Base-by-base conservation (phyloP, 2,797 vertebrate genomes). In the Apodemus agrarius region DNA sequence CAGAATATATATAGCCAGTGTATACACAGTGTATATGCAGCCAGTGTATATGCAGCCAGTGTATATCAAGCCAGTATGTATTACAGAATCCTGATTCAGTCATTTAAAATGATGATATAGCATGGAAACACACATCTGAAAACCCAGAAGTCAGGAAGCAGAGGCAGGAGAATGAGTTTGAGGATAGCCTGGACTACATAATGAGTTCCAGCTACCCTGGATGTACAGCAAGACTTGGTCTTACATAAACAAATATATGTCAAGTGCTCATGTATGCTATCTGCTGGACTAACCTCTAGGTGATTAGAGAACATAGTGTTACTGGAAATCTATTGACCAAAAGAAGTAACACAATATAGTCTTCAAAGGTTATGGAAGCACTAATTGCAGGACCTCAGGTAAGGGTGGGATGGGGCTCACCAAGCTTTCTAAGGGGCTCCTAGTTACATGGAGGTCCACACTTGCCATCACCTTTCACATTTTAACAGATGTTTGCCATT, bases 401-500 rank as follows among this genome's bases (percentile, higher is more conserved):
- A 22, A 11, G n/a, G 72, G 69, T n/a, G 7, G 21, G 3, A n/a
- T 24, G 72, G 37, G 85, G 52, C 40, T 34, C 24, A 7, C 1
- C 12, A 46, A 67, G 1, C 37, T 79, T 89, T 31, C 52, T 43
- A 54, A 34, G 67, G 75, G 22, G 3, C 6, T 94, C 75, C 43
- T 34, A 43, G n/a, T 83, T 63, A 83, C 19, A 90, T 4, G 29
- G 26, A 92, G 69, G 3, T 74, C 78, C 26, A 79, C 40, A 40
- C 75, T 89, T 79, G 52, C 40, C 21, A 12, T 91, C n/a, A 78
- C 26, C 7, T 19, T 96, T 82, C 74, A 84, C 69, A 76, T 86
- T 80, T 85, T 94, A 96, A 52, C 52, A 46, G 90, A 88, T 49
- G 24, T 26, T 52, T n/a, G 72, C 52, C 79, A 5, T 91, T 65